Base-by-base conservation (phyloP, 2,113 vertebrate species). In the Erinaceus europaeus region DNA sequence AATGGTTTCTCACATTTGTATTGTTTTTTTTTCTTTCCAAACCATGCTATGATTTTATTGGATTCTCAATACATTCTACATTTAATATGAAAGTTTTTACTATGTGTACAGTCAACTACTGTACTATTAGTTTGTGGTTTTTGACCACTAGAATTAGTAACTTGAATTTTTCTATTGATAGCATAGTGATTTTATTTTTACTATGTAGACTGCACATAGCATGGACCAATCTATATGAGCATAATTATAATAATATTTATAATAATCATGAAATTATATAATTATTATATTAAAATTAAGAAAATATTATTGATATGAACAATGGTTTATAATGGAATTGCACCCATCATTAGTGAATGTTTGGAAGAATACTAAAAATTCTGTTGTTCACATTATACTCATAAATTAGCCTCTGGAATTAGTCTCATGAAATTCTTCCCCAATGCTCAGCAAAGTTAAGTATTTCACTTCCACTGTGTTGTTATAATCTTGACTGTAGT, bases 71-170 rank as follows among this genome's bases (percentile, higher is more conserved):
- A 46, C 23, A 62, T 29, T 25, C 15, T 76, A 20, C 3, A 44
- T 83, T 85, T 68, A 73, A 64, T 77, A 73, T 77, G 80, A 42
- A 92, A 85, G 9, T 80, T 69, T 57, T 75, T 80, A 68, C 9
- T 62, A 3, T 81, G n/a, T 84, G 79, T 77, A 44, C 68, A 29
- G 4, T 79, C 3, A 78, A 76, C 85, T 57, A 32, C 2, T 84
- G 38, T 42, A 27, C 34, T 79, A 5, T 80, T 83, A 80, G 50
- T 82, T 89, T 90, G 6, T 36, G 14, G 85, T 85, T 75, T 69
- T 78, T 92, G 65, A 84, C 38, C 71, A 71, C 59, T 75, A 75
- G 23, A 74, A 18, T 25, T 32, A 68, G 10, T 71, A 72, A 27
- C 13, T 44, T 57, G n/a, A 34, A 3, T 75, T 75, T 23, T 82